phyloP scores from a whole-genome alignment of 2,888 invertebrate genomes.

The Mythimna lalbum region DNA sequence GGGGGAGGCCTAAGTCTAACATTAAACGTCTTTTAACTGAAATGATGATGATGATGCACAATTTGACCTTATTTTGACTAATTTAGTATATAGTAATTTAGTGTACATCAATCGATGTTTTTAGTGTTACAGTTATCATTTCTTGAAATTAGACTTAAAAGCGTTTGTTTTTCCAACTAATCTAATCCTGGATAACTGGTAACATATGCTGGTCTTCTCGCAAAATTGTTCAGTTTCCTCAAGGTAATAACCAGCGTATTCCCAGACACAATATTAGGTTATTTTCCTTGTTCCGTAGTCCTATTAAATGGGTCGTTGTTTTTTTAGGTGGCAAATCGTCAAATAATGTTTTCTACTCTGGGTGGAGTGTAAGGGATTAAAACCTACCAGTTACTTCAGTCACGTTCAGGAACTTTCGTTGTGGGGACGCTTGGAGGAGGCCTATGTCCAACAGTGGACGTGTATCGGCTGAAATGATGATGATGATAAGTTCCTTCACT shows the following conservation, averaged over 20 bases:
- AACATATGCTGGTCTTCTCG: not conserved
- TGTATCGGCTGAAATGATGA: no score
- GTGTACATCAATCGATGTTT: not conserved
- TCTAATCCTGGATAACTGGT: not conserved
- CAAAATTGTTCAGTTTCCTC: constrained; percentile 37
- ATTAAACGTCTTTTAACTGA: no score
- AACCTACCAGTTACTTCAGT: no score
- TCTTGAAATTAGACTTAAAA: constrained; percentile 8
- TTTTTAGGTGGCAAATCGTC: not conserved
- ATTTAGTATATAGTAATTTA: no score
- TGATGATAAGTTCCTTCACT: no score
- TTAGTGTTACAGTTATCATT: not conserved
- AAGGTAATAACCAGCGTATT: not conserved
- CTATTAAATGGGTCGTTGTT: no score
- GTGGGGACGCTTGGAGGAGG: no score
- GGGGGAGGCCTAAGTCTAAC: no score
- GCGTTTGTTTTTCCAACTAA: not conserved
- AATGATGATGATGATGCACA: no score
- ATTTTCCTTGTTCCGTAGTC: constrained; percentile 23
- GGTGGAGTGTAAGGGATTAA: not conserved
- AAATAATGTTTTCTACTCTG: not conserved
- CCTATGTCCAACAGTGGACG: no score
- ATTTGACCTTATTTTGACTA: no score
- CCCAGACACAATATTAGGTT: not conserved
- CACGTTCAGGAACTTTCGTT: no score